Base-by-base conservation (phyloP, 2,888 invertebrate species). In the Carterocephalus palaemon region DNA sequence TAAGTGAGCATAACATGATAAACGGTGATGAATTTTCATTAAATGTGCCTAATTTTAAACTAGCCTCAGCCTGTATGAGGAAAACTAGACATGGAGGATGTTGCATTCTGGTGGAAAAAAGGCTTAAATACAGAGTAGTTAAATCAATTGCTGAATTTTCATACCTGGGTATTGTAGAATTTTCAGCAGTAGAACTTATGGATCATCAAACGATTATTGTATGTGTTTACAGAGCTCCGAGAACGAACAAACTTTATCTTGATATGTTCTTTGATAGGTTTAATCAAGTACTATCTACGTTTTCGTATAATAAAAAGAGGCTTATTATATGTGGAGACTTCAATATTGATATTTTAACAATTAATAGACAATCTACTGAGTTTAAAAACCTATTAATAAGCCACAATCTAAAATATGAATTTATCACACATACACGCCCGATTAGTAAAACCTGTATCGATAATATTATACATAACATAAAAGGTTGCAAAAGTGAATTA, bases 391-490 rank as follows among this genome's bases (percentile, higher is more conserved):
- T 33, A 7, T 2, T 33, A 2, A 1, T 10, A 10, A 20, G 33
- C 7, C 3, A 33, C 3, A 33, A 33, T 19, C 20, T 33, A 33
- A 33, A 33, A 15, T 8, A 6, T 1, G 36, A 9, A 37, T 23
- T 36, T 8, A 12, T 10, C 2, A 4, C 5, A 4, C 36, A 22
- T 10, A 36, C 36, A 4, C 36, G 36, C 7, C 1, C 5, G 1
- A n/a, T 15, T 4, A 24, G 24, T 7, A 15, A 15, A 13, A 13
- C 36, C 1, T 36, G 36, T n/a, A 23, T 24, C 6, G 36, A 36
- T 8, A 36, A 36, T 24, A 36, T 36, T 15, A 3, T 8, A 7
- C 36, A 36, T 15, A 36, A 36, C 4, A 24, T 36, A 5, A 36
- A 10, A 15, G 36, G 23, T 7, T 23, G 24, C n/a, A 4, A 36